phyloP scores from a whole-genome alignment of 2,797 vertebrate genomes.

The Mycteria americana region DNA sequence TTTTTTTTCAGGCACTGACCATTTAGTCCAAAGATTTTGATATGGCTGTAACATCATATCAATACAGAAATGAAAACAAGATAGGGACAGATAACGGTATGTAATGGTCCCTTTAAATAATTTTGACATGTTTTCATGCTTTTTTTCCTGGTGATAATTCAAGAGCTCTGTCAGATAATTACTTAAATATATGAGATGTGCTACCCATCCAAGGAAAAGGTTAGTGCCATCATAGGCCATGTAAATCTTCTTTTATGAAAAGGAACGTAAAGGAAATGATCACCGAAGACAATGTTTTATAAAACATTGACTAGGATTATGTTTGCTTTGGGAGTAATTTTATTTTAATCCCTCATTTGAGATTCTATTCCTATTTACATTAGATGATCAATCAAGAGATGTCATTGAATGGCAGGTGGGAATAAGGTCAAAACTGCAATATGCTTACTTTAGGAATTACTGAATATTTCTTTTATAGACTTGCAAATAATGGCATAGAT shows the following conservation, averaged over 20 bases:
- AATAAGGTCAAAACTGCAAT: conserved; percentile 70
- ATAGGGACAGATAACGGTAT: not conserved
- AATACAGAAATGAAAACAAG: not conserved
- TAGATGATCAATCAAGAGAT: conserved; percentile 59
- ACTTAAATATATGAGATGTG: conserved; percentile 66
- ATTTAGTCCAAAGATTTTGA: not conserved
- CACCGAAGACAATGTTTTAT: conserved; percentile 65
- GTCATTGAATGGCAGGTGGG: conserved; percentile 42
- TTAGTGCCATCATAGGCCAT: conserved; percentile 50
- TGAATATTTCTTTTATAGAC: conserved; percentile 61
- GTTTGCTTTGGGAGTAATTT: conserved; percentile 71
- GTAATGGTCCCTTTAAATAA: not conserved
- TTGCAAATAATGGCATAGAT: conserved; percentile 34
- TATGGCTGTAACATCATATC: not conserved
- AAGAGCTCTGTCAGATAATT: conserved; percentile 60
- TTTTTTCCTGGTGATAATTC: conserved; percentile 39
- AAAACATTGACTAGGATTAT: conserved; percentile 70
- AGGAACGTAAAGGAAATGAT: conserved; percentile 65
- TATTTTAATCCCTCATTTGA: conserved; percentile 69
- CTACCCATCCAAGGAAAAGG: conserved; percentile 58
- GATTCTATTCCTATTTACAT: conserved; percentile 62
- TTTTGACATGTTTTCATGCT: not conserved
- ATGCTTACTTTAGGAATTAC: conserved; percentile 43
- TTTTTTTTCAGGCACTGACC: not conserved
- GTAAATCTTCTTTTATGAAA: conserved; percentile 77